Conservation (phyloP, 2,888 invertebrate species). For the Ormyrus pomaceus region DNA sequence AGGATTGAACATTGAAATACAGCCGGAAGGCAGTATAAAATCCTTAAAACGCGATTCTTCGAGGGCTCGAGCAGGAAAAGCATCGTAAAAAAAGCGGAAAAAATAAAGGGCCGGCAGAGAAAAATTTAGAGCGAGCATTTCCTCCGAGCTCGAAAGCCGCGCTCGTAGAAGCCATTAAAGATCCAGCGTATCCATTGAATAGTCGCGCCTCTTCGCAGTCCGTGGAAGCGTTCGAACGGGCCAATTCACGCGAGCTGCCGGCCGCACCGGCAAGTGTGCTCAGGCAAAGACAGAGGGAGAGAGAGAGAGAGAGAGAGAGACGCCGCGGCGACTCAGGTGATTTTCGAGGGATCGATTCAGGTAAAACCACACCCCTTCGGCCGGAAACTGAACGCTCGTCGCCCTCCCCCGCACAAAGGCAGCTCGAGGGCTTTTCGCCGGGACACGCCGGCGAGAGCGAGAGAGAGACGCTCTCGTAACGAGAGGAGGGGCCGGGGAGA, state of each 20-base stretch:
- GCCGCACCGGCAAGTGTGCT: slow-evolving; percentile 8
- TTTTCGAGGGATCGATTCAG: slow-evolving; percentile 65
- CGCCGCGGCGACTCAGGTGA: slow-evolving; percentile 50
- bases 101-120: not conserved
- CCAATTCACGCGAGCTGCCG: slow-evolving; percentile 46
- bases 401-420: slow-evolving; percentile 35
- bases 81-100: not conserved
- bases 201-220: not conserved
- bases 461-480: not conserved
- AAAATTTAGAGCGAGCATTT: not conserved
- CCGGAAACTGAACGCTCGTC: slow-evolving; percentile 49
- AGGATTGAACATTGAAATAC: too few relatives aligned
- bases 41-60: too few relatives aligned
- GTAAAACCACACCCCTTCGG: slow-evolving; percentile 64
- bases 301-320: slow-evolving; percentile 17
- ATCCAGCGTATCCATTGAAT: not conserved
- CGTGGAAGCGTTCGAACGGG: slow-evolving; percentile 40
- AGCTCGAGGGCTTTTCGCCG: slow-evolving; percentile 31
- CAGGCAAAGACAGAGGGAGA: not conserved
- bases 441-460: not conserved
- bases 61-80: not conserved
- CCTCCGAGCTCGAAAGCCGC: not conserved
- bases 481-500: not conserved
- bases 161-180: not conserved
- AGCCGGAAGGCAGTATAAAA: too few relatives aligned